phyloP scores from a whole-genome alignment of 2,113 vertebrate genomes.

The Scatophagus argus region DNA sequence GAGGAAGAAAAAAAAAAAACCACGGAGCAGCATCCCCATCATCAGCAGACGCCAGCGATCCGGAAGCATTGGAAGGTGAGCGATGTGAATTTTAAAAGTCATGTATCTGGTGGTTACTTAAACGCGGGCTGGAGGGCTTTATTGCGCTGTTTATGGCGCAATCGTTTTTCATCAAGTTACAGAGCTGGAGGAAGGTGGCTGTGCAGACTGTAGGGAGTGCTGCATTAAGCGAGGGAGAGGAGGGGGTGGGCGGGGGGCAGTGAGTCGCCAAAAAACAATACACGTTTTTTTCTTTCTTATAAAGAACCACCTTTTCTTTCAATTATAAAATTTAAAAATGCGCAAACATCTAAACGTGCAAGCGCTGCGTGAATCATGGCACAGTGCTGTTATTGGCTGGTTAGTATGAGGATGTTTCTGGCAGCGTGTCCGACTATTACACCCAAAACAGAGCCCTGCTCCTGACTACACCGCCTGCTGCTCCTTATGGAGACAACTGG shows the following conservation, averaged over 20 bases:
- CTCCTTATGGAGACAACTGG: slow-evolving; percentile 35
- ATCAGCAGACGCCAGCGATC: slow-evolving; percentile 49
- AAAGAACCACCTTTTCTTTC: not conserved
- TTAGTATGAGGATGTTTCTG: slow-evolving; percentile 36
- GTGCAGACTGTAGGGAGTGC: slow-evolving; percentile 50
- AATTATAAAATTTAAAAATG: not conserved
- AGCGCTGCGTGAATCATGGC: not conserved
- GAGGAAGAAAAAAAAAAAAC: slow-evolving; percentile 17
- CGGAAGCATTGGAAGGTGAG: slow-evolving; percentile 67
- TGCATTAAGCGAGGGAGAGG: slow-evolving; percentile 57
- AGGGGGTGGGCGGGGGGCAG: too few relatives aligned
- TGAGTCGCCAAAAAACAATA: slow-evolving; percentile 13
- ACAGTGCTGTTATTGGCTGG: slow-evolving; percentile 6
- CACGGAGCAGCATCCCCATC: slow-evolving; percentile 42
- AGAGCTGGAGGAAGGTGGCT: slow-evolving; percentile 47
- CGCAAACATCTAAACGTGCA: not conserved
- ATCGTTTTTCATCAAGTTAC: slow-evolving; percentile 66
- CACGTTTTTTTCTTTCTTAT: not conserved
- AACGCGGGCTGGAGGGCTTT: not conserved
- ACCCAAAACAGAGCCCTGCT: slow-evolving; percentile 49
- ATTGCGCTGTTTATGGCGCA: slow-evolving; percentile 57
- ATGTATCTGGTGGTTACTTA: not conserved
- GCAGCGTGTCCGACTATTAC: slow-evolving; percentile 61
- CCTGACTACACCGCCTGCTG: slow-evolving; percentile 41
- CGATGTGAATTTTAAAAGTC: slow-evolving; percentile 4